These are phyloP conservation scores for Neosilurus hyrtlii DNA, from an alignment of 2,797 vertebrate genomes.

Conservation along the genomic window DNA sequence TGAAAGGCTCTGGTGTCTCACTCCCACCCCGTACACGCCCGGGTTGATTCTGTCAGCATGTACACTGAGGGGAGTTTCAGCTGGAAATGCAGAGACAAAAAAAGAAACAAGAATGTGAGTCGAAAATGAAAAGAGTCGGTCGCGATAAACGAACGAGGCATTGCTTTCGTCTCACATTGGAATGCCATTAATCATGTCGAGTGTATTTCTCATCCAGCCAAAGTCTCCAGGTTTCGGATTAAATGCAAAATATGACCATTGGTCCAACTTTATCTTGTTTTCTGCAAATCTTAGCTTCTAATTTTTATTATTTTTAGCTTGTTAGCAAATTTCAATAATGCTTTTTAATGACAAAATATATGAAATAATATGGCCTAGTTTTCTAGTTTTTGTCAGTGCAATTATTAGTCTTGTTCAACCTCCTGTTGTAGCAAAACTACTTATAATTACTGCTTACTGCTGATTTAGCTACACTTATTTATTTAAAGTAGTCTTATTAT, in stretches of 20 bases:
- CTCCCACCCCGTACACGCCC: slow-evolving; percentile 42
- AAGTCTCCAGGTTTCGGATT: slow-evolving; percentile 39
- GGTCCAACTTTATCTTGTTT: background rate
- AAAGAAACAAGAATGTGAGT: slow-evolving; percentile 40
- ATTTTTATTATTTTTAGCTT: background rate
- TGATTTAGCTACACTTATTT: too few relatives aligned
- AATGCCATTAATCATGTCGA: slow-evolving; percentile 43
- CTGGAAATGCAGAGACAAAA: background rate
- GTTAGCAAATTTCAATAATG: background rate
- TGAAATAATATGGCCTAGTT: background rate
- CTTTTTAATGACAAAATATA: background rate
- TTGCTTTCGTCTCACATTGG: slow-evolving; percentile 19
- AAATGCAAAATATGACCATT: background rate
- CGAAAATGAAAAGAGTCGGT: slow-evolving; percentile 43
- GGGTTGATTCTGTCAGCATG: slow-evolving; percentile 45
- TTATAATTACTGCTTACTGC: too few relatives aligned
- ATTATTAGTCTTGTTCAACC: background rate
- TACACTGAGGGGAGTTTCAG: background rate
- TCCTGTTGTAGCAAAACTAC: too few relatives aligned
- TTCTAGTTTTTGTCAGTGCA: background rate
- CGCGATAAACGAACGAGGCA: slow-evolving; percentile 21
- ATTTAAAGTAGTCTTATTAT: too few relatives aligned
- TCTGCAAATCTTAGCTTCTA: background rate
- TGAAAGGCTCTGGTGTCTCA: slow-evolving; percentile 41
- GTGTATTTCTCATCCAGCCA: slow-evolving; percentile 25